Evolutionary conservation across 2,113 vertebrate species (phyloP).

Genomic region (Lophochroa leadbeateri): DNA sequence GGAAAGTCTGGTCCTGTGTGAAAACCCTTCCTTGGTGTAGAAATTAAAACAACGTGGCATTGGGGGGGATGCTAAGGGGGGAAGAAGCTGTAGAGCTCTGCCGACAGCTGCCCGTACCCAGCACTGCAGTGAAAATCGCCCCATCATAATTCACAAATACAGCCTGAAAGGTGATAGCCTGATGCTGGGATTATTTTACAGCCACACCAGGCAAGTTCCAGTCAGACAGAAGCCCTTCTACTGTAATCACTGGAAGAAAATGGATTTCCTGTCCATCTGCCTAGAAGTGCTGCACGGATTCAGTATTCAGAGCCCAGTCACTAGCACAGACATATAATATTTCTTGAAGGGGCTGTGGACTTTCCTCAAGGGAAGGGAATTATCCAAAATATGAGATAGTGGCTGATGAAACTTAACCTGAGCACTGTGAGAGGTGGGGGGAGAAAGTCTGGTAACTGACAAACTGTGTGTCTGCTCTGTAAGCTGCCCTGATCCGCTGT

Average conservation of each 20-base stretch:
- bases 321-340: not conserved
- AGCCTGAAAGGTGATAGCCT: slow-evolving; percentile 75
- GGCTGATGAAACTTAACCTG: not conserved
- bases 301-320: not conserved
- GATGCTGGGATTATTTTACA: slow-evolving; percentile 73
- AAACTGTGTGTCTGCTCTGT: not conserved
- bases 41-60: slow-evolving; percentile 76
- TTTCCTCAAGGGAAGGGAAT: not conserved
- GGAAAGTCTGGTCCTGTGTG: slow-evolving; percentile 30
- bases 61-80: not conserved
- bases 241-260: slow-evolving; percentile 64
- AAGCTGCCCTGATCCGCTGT: not conserved
- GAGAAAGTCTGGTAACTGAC: not conserved
- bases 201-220: slow-evolving; percentile 45
- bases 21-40: too few relatives aligned
- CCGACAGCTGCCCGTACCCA: slow-evolving; percentile 47
- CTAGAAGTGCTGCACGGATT: not conserved
- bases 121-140: slow-evolving; percentile 25
- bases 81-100: slow-evolving; percentile 11
- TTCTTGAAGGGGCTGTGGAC: not conserved
- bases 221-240: slow-evolving; percentile 72
- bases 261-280: slow-evolving; percentile 78
- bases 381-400: slow-evolving; percentile 29
- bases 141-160: slow-evolving; percentile 73
- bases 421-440: not conserved